Conservation (phyloP, 2,888 invertebrate genomes). For the Nemoura dubitans region DNA sequence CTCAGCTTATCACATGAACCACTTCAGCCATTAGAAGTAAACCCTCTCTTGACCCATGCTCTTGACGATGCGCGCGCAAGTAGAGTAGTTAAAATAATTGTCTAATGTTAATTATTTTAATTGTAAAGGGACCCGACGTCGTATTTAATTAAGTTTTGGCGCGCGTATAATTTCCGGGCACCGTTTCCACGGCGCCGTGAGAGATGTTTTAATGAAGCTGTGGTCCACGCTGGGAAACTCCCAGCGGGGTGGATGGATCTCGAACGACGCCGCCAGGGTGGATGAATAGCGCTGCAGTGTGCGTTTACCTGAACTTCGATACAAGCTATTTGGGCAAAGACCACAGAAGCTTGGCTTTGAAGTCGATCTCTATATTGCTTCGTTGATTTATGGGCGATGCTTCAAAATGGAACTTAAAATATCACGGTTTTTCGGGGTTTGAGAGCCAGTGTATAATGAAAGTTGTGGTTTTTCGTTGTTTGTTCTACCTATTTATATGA, state of each 20-base stretch:
- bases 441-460: too few relatives aligned
- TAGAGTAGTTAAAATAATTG: not conserved
- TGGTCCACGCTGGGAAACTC: not conserved
- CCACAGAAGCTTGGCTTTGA: too few relatives aligned
- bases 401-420: too few relatives aligned
- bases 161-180: not conserved
- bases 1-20: not conserved
- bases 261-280: not conserved
- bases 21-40: not conserved
- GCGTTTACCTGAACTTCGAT: not conserved
- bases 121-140: not conserved
- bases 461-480: too few relatives aligned
- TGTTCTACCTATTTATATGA: too few relatives aligned
- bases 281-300: not conserved
- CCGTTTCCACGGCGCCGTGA: not conserved
- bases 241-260: not conserved
- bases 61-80: not conserved
- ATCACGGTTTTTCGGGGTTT: too few relatives aligned
- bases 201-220: constrained; percentile 12
- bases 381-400: too few relatives aligned
- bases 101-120: not conserved
- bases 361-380: too few relatives aligned
- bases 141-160: not conserved
- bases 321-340: too few relatives aligned
- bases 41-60: not conserved